Evolutionary conservation across 2,113 vertebrate genomes (phyloP).

Genomic region (Acrocephalus arundinaceus): DNA sequence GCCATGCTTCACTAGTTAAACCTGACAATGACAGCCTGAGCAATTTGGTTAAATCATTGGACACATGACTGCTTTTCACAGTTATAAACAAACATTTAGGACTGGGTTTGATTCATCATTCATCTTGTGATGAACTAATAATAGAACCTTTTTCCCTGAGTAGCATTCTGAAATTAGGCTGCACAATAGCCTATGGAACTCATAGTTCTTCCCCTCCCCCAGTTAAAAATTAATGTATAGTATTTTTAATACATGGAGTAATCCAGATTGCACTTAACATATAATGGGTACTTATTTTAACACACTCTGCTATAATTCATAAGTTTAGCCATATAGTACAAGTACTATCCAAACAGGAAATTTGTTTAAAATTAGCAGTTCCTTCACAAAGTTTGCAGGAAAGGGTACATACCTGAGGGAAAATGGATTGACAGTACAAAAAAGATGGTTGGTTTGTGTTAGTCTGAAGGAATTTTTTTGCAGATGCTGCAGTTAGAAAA

Average conservation of each 20-base stretch:
- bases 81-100: conserved; percentile 39
- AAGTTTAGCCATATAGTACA: neutral
- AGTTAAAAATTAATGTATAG: neutral
- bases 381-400: neutral
- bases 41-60: neutral
- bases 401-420: neutral
- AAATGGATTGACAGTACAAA: neutral
- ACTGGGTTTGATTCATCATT: conserved; percentile 43
- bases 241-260: conserved; percentile 6
- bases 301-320: neutral
- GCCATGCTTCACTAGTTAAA: conserved; percentile 5
- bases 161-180: conserved; percentile 40
- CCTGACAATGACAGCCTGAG: neutral
- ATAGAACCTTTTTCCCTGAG: conserved; percentile 33
- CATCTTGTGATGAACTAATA: conserved; percentile 58
- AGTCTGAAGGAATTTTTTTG: neutral
- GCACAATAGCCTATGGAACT: conserved; percentile 1
- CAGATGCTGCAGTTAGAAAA: neutral
- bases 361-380: neutral
- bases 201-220: neutral
- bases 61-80: conserved; percentile 38
- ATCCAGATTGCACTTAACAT: neutral
- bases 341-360: neutral
- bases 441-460: neutral
- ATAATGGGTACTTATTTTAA: neutral